Base-by-base conservation (phyloP, 2,888 invertebrate species). In the Eremobia ochroleuca region DNA sequence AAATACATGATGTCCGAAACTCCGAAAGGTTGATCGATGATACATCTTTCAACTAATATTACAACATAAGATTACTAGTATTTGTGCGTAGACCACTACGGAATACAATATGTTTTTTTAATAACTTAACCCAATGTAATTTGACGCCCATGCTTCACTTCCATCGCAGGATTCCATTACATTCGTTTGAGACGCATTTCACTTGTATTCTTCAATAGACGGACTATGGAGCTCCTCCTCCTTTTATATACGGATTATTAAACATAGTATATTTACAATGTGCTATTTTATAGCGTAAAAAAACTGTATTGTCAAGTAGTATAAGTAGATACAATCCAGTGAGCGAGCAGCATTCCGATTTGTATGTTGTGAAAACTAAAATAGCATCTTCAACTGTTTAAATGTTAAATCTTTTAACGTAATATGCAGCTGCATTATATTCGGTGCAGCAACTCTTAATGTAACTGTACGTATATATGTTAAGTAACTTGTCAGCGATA, bases 81-180 rank as follows among this genome's bases (percentile, higher is more conserved):
- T 72, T 82, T 82, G 82, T 82, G 82, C 82, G 85, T 81, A 66
- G 34, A 68, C 31, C 37, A 62, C 21, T 59, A 62, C 28, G 55
- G n/a, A 28, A 68, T 74, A 67, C 5, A 25, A 52, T 65, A n/a
- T 43, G 8, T 72, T 5, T 73, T 55, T 52, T 18, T 28, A 28
- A 55, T 55, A 46, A 74, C 59, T 80, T 58, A 28, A 73, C 67
- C 55, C 37, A 62, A 67, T 62, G 15, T 55, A 34, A 52, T 64
- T 81, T 66, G 15, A 72, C 34, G 13, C 34, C 21, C 40, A 59
- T n/a, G 13, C 40, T 40, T 58, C 28, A 81, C 34, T 43, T 37
- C 59, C 4, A 73, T 81, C 34, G n/a, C 40, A 65, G 34, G 40
- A 52, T 65, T 55, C 40, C 28, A 46, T 75, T 62, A 34, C 31